Evolutionary conservation across 2,888 invertebrate genomes (phyloP), one percentile per base, ranked within the genome.

Genomic region (Parascotia fuliginaria): DNA sequence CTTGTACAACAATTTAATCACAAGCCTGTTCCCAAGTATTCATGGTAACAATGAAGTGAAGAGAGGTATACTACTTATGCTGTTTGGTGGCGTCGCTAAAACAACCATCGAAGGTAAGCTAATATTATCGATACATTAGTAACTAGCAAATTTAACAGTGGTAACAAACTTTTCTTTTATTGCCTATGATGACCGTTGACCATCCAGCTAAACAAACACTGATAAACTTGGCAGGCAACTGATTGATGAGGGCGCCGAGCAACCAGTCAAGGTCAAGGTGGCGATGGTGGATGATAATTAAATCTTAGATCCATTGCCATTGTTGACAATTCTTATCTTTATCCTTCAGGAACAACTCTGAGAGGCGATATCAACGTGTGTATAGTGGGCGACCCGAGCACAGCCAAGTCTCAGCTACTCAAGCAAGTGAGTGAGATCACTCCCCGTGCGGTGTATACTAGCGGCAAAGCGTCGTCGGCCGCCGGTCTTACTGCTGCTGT

Each of bases 401-500:
- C 99, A 0, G 99, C 99, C 16, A 99, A 99, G 85, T 98, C 98
- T 0, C 99, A 99, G 83, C 94, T 99, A 63, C 92, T 99, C 33
- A 98, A 99, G 89, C 98, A 97, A 92, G 97, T 97, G 22, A 93
- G 98, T 6, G 98, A 99, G 78, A 98, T 99, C 85, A 96, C 97
- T 12, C 99, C 99, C 0, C 94, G 99, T 16, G 98, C 99, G 0
- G 96, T 99, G 3, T 99, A 99, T 86, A 99, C 99, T 0, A 99
- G 98, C 32, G 99, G 99, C 5, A 99, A 99, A 89, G 99, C 99
- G 0, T 99, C 98, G 0, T 96, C 96, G 1, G 99, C 99, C 0
- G 99, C 99, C 41, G 99, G 99, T 93, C 93, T 99, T 38, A 99
- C 99, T 0, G 99, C 99, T 0, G 99, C 99, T 12, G 99, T 99